These are phyloP conservation scores for Parnassius orleans DNA, from an alignment of 2,888 invertebrate genomes.

Conservation along the genomic window DNA sequence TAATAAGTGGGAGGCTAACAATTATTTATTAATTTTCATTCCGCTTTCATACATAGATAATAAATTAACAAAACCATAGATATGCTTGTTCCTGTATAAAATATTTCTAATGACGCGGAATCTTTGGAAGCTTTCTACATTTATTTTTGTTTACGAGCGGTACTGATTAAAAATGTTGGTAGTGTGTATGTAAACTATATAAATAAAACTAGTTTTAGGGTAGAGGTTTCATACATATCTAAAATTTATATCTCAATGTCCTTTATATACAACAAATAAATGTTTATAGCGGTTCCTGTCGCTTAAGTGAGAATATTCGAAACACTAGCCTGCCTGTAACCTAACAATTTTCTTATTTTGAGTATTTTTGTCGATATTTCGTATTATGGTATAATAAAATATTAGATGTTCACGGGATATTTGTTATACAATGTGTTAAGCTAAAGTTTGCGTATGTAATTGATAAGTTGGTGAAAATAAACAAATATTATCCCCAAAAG, in stretches of 20 bases:
- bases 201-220: constrained; percentile 14
- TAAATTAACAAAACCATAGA: constrained; percentile 39
- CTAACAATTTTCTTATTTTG: constrained; percentile 6
- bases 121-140: constrained; percentile 11
- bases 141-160: background rate
- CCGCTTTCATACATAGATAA: constrained; percentile 32
- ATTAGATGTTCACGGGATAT: constrained; percentile 23
- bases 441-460: constrained; percentile 38
- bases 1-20: constrained; percentile 40
- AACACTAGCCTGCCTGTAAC: constrained; percentile 16
- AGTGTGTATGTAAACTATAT: constrained; percentile 5
- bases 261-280: constrained; percentile 1
- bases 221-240: constrained; percentile 26
- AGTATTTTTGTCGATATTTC: constrained; percentile 22
- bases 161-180: constrained; percentile 4
- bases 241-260: constrained; percentile 22
- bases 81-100: constrained; percentile 47
- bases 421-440: constrained; percentile 38
- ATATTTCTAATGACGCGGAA: constrained; percentile 27
- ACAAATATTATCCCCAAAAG: constrained; percentile 35
- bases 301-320: background rate
- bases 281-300: background rate
- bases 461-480: constrained; percentile 44
- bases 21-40: constrained; percentile 49
- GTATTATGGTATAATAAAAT: constrained; percentile 9